phyloP scores from a whole-genome alignment of 2,113 vertebrate species.

The Entelurus aequoreus region DNA sequence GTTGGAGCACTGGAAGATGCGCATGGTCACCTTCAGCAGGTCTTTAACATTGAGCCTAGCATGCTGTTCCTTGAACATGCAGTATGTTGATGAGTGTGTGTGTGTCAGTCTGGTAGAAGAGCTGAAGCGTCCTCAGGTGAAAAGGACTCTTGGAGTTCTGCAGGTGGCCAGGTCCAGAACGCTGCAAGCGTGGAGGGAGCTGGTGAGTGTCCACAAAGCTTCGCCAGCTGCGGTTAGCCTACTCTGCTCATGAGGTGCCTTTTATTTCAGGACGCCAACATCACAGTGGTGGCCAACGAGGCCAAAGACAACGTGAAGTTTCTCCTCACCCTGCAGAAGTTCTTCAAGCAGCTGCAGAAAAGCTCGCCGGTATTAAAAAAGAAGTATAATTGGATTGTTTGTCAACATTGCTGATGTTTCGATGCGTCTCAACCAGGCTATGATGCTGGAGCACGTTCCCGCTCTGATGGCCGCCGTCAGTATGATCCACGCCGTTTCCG shows the following conservation, averaged over 20 bases:
- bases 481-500: conserved; percentile 75
- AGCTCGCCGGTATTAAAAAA: conserved; percentile 66
- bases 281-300: conserved; percentile 78
- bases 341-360: conserved; percentile 69
- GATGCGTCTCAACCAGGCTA: conserved; percentile 34
- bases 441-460: conserved; percentile 70
- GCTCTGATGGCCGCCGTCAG: conserved; percentile 71
- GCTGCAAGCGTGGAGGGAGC: conserved; percentile 73
- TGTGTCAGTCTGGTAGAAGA: conserved; percentile 77
- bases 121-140: conserved; percentile 74
- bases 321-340: conserved; percentile 72
- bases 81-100: conserved; percentile 7
- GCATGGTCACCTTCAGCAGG: conserved; percentile 78
- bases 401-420: neutral
- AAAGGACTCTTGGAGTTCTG: conserved; percentile 77
- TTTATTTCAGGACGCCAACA: conserved; percentile 62
- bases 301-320: conserved; percentile 82
- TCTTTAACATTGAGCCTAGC: conserved; percentile 20
- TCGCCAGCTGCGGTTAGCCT: no score
- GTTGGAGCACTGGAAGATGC: conserved; percentile 78
- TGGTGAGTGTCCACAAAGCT: conserved; percentile 59
- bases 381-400: no score
- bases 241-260: no score
- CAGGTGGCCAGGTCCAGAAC: conserved; percentile 73
- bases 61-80: neutral